A percentile compares a stretch with the other conserved stretches of the same genome.
Conservation (phyloP, 2,113 vertebrate genomes). For the Oryctolagus cuniculus region DNA sequence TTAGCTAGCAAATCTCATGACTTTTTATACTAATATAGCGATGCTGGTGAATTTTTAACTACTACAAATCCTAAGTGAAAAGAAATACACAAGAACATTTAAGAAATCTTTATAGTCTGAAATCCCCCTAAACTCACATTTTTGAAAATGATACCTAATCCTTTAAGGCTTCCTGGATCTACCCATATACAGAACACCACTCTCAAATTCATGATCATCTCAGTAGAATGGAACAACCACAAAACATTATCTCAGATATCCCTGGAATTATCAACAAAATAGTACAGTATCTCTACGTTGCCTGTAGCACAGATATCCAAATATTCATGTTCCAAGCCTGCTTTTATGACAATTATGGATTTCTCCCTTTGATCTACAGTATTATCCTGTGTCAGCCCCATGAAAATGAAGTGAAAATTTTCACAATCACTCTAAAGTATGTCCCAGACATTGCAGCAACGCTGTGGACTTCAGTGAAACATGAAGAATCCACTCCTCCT, state of each 20-base stretch:
- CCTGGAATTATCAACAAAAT: neutral
- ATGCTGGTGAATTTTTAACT: neutral
- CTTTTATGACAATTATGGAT: neutral
- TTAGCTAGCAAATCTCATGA: neutral
- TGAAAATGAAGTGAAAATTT: neutral
- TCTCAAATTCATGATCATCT: neutral
- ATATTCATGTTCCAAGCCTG: neutral
- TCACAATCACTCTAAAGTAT: neutral
- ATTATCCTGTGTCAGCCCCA: neutral
- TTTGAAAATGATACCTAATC: neutral
- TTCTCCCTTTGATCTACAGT: neutral
- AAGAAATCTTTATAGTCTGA: neutral
- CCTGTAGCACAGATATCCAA: neutral
- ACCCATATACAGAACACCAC: neutral
- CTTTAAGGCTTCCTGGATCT: neutral
- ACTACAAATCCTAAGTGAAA: neutral
- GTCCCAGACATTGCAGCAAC: neutral
- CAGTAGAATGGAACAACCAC: neutral
- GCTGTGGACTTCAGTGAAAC: neutral
- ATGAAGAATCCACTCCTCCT: neutral
- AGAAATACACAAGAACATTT: slow-evolving; percentile 11
- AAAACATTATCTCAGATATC: neutral
- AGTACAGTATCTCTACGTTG: neutral
- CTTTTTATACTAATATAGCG: neutral
- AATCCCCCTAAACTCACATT: neutral